These are phyloP conservation scores for Aphrocallistes beatrix DNA, from an alignment of 37 sponge, comb jelly and placozoan genomes.

Conservation along the genomic window DNA sequence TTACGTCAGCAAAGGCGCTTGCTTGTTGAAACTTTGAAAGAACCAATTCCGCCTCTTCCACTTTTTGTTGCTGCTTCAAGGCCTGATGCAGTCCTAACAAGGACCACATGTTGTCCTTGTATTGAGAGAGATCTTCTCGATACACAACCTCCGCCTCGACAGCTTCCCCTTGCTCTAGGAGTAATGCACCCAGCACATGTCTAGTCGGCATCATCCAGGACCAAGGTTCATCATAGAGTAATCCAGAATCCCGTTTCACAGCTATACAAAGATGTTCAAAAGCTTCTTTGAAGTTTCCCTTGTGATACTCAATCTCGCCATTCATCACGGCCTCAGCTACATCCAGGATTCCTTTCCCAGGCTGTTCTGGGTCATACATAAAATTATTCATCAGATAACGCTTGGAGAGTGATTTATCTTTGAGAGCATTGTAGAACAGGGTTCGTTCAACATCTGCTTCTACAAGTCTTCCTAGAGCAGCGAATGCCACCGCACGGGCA, in stretches of 20 bases:
- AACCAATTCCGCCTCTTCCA: conserved; percentile 27
- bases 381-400: conserved; percentile 33
- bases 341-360: conserved; percentile 34
- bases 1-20: conserved; percentile 31
- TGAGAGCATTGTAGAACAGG: conserved; percentile 28
- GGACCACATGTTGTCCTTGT: conserved; percentile 51
- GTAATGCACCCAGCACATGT: conserved; percentile 44
- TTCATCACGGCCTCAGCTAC: conserved; percentile 41
- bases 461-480: conserved; percentile 30
- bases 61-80: conserved; percentile 24
- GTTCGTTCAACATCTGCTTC: conserved; percentile 38
- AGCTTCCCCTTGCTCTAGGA: conserved; percentile 39
- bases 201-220: conserved; percentile 54
- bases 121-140: conserved; percentile 31
- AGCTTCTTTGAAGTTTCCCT: conserved; percentile 36
- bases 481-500: conserved; percentile 54
- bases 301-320: conserved; percentile 49
- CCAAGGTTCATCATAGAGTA: conserved; percentile 51
- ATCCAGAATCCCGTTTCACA: conserved; percentile 34
- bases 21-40: conserved; percentile 14
- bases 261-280: conserved; percentile 38
- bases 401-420: conserved; percentile 28
- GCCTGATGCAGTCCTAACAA: conserved; percentile 34
- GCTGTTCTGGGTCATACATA: conserved; percentile 35
- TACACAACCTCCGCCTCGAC: conserved; percentile 39